phyloP scores from a whole-genome alignment of 2,113 vertebrate species.

The Diadophis punctatus region DNA sequence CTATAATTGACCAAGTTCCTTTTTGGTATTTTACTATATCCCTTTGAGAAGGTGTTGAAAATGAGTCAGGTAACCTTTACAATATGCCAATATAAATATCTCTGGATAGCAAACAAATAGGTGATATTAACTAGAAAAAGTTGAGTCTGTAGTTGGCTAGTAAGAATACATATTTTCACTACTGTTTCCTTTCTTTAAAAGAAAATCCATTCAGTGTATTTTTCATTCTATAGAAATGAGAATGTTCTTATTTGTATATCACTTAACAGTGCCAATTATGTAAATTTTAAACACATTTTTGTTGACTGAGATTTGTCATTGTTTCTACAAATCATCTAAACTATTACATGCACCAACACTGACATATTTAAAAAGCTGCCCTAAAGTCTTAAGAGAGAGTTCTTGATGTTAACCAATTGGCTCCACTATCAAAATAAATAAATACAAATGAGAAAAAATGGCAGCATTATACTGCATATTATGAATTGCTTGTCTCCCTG shows the following conservation, averaged over 20 bases:
- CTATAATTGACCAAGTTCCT: constrained; percentile 1
- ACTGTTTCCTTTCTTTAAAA: neutral
- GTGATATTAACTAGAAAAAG: neutral
- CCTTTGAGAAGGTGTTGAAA: neutral
- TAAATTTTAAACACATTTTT: neutral
- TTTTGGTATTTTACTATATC: neutral
- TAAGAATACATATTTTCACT: neutral
- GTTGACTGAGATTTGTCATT: neutral
- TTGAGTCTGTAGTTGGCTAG: neutral
- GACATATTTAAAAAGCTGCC: neutral
- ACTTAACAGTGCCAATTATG: neutral
- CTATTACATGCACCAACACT: neutral
- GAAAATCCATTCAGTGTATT: neutral
- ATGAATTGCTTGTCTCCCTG: neutral
- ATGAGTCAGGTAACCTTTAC: neutral
- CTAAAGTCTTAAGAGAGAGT: neutral
- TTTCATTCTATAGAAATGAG: neutral
- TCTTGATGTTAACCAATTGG: neutral
- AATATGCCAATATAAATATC: neutral
- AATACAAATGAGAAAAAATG: neutral
- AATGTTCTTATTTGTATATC: neutral
- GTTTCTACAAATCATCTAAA: neutral
- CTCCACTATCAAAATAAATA: neutral
- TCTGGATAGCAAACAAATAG: neutral
- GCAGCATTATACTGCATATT: neutral